A percentile compares a stretch with the other conserved stretches of the same genome.
Evolutionary conservation across 2,113 vertebrate species (phyloP).

Genomic region (Phasianus colchicus): DNA sequence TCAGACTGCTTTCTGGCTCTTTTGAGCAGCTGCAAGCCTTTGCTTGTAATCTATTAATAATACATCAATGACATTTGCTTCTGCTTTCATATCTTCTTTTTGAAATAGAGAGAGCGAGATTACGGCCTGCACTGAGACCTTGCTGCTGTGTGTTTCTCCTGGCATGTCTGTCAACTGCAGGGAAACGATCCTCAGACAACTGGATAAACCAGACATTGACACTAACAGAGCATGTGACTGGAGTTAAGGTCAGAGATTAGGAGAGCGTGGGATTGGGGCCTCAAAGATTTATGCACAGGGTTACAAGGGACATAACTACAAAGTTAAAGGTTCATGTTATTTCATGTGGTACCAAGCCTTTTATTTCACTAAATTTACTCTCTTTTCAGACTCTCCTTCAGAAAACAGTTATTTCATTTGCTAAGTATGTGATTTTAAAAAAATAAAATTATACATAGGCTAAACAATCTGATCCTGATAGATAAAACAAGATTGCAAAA

Average conservation of each 20-base stretch:
- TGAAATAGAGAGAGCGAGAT: slow-evolving; percentile 47
- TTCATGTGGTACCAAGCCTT: neutral
- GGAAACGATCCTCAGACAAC: slow-evolving; percentile 54
- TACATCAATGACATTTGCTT: slow-evolving; percentile 82
- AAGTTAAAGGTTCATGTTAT: neutral
- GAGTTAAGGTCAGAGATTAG: slow-evolving; percentile 46
- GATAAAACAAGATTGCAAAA: neutral
- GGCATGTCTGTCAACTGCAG: slow-evolving; percentile 30
- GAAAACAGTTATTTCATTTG: neutral
- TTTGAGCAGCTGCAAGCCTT: slow-evolving; percentile 86
- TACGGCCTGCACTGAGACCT: neutral
- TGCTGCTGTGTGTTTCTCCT: neutral
- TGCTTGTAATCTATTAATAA: slow-evolving; percentile 83
- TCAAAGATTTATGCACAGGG: neutral
- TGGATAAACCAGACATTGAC: slow-evolving; percentile 30
- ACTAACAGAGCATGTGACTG: slow-evolving; percentile 15
- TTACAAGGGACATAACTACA: neutral
- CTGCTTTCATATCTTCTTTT: slow-evolving; percentile 74
- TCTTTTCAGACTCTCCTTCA: neutral
- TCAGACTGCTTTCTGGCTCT: slow-evolving; percentile 79
- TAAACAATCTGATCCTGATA: neutral
- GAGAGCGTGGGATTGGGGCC: neutral
- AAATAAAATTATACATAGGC: neutral
- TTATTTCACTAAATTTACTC: neutral
- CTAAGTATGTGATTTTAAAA: neutral